phyloP scores from a whole-genome alignment of 1,140 invertebrate genomes.

The Trichonephila clavata region DNA sequence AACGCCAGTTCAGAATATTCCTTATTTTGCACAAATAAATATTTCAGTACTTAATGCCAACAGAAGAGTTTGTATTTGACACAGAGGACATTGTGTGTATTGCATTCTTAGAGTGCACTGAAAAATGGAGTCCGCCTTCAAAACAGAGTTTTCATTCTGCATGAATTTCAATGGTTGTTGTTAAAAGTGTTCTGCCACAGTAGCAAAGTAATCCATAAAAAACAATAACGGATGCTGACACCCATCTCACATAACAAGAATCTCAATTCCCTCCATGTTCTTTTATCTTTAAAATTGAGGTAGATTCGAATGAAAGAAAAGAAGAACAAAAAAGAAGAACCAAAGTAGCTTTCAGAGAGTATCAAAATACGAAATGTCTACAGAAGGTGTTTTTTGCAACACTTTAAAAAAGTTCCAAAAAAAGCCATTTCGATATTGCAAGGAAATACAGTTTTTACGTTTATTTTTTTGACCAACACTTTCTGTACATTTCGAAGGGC shows the following conservation, averaged over 20 bases:
- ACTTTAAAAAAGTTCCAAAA: neutral
- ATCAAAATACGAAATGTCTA: slow-evolving; percentile 28
- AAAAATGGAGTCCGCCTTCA: neutral
- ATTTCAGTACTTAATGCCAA: too few relatives aligned
- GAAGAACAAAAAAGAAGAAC: slow-evolving; percentile 7
- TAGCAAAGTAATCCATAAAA: neutral
- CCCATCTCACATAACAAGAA: neutral
- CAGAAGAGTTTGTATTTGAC: too few relatives aligned
- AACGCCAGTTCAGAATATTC: too few relatives aligned
- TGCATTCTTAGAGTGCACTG: neutral
- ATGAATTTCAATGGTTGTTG: neutral
- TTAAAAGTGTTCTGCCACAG: neutral
- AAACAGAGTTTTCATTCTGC: neutral
- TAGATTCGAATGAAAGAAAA: neutral
- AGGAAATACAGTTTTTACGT: neutral
- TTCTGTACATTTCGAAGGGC: neutral
- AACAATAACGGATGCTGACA: neutral
- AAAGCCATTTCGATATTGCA: slow-evolving; percentile 30
- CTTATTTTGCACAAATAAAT: too few relatives aligned
- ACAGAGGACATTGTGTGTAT: too few relatives aligned
- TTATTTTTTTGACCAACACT: slow-evolving; percentile 5
- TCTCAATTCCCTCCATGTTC: slow-evolving; percentile 5
- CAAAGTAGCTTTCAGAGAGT: slow-evolving; percentile 49
- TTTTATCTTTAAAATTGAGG: slow-evolving; percentile 25
- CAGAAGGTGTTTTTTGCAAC: neutral